Evolutionary conservation across 2,113 vertebrate genomes (phyloP).

Genomic region (Tachysurus fulvidraco): DNA sequence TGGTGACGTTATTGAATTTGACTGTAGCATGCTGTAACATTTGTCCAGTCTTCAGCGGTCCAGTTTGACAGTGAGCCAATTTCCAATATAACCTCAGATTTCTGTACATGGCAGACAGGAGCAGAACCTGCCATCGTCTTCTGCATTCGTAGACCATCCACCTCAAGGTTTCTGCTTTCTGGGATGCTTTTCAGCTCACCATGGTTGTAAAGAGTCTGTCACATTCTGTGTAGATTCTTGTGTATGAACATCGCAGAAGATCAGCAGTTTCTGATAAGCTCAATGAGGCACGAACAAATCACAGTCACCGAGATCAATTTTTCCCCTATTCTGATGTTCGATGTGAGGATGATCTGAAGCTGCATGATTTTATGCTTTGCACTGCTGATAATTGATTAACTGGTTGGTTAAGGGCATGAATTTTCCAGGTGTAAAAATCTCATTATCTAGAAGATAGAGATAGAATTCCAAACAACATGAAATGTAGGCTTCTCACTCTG

Average conservation of each 20-base stretch:
- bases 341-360: background rate
- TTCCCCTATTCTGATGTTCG: background rate
- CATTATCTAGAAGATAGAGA: no score
- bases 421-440: background rate
- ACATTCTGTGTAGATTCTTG: background rate
- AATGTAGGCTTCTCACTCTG: background rate
- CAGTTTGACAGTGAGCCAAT: background rate
- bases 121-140: background rate
- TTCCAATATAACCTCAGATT: background rate
- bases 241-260: background rate
- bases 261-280: background rate
- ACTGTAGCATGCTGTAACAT: background rate
- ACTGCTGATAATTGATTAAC: background rate
- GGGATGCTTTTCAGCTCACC: background rate
- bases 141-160: background rate
- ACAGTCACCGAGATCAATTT: background rate
- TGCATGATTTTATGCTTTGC: background rate
- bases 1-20: background rate
- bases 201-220: background rate
- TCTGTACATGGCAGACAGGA: background rate
- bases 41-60: background rate
- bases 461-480: no score
- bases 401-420: background rate
- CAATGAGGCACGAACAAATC: background rate
- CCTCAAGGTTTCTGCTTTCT: background rate